Percentiles rank a stretch among this genome's conserved stretches.
These are phyloP conservation scores for Marmota flaviventris DNA, from an alignment of 2,113 vertebrate species.

Conservation along the genomic window DNA sequence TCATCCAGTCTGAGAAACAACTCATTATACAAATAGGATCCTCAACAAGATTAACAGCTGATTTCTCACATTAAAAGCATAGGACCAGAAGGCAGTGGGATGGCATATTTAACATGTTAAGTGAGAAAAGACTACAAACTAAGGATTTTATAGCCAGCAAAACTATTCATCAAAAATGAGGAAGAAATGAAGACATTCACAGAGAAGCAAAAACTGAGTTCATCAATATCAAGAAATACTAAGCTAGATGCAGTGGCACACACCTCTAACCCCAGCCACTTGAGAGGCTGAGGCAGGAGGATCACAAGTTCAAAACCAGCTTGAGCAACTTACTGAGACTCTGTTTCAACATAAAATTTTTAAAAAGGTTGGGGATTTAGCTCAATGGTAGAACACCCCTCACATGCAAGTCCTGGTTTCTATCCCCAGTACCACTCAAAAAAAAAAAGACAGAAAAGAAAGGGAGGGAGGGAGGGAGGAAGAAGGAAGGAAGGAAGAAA, in stretches of 20 bases:
- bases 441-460: no score
- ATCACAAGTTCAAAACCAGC: neutral
- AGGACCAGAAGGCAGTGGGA: neutral
- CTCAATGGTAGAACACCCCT: neutral
- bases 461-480: no score
- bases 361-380: neutral
- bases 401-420: neutral
- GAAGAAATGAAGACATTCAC: neutral
- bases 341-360: neutral
- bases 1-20: neutral
- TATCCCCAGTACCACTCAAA: neutral
- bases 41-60: neutral
- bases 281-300: neutral
- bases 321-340: neutral
- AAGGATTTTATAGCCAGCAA: neutral
- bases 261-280: neutral
- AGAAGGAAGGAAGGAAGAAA: no score
- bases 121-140: neutral
- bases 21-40: neutral
- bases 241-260: neutral
- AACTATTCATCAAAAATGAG: neutral
- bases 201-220: neutral
- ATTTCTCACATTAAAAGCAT: neutral
- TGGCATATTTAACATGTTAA: neutral
- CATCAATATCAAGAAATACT: neutral